Evolutionary conservation across 1,140 invertebrate genomes (phyloP), one percentile per base, ranked within the genome.

Genomic region (Onthophagus taurus): DNA sequence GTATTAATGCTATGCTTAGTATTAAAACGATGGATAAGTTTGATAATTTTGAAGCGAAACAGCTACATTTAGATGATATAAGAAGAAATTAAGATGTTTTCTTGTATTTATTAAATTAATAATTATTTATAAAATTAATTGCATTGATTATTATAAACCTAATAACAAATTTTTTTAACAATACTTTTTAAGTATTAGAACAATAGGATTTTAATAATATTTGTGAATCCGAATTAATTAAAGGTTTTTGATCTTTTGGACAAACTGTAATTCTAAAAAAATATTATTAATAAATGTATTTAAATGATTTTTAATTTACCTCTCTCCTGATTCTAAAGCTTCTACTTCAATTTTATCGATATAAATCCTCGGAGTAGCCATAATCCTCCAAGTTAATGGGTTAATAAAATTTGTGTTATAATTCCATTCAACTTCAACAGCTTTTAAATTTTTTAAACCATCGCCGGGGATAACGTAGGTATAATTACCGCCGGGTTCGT

Each of bases 1-100:
- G 80, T 2, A 63, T 89, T 4, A 67, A 64, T 2, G 86, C 89
- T 75, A 71, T 93, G 8, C 69, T 81, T 52, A 76, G 80, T 51
- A 84, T 93, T 41, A 81, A 80, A 52, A 90, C 86, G 11, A 87
- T 86, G 78, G 89, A 93, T 66, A 71, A 83, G 58, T 93, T 89
- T 66, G 89, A 93, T 67, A 89, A 92, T 68, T 81, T 85, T 4
- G 91, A 91, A 65, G 85, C 85, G 30, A 90, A 90, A 65, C 76
- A 80, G 31, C 74, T 89, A 31, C 74, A 74, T 3, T 75, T 88
- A n/a, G 36, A 77, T 70, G 49, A 65, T 70, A 12, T 53, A 61
- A 11, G 79, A 73, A 67, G 59, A 52, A 54, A 45, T 29, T n/a
- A n/a, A n/a, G n/a, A n/a, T n/a, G 14, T 26, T 33, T 6, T 33